Conservation (phyloP, 2,113 vertebrate species). For the Labeo catla region DNA sequence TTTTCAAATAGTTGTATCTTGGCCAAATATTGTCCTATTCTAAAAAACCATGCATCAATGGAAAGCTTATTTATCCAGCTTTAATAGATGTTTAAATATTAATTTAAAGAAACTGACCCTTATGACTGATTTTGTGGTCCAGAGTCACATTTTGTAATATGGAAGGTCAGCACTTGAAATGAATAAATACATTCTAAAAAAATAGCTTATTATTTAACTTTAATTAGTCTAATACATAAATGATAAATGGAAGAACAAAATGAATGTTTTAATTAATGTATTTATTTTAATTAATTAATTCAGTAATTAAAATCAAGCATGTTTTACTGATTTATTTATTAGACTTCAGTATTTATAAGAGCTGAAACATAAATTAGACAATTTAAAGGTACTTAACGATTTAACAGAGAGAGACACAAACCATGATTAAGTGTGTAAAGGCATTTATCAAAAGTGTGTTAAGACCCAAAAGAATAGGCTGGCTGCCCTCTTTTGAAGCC, state of each 20-base stretch:
- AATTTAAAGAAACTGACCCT: too few relatives aligned
- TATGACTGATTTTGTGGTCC: too few relatives aligned
- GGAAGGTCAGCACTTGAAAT: not conserved
- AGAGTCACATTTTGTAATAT: not conserved
- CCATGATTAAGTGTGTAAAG: slow-evolving; percentile 31
- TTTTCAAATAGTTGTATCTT: too few relatives aligned
- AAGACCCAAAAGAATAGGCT: slow-evolving; percentile 57
- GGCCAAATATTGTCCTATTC: too few relatives aligned
- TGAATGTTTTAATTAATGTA: not conserved
- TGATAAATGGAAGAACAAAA: not conserved
- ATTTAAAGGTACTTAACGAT: not conserved
- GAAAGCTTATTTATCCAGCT: too few relatives aligned
- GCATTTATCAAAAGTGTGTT: slow-evolving; percentile 54
- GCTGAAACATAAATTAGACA: not conserved
- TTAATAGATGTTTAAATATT: too few relatives aligned
- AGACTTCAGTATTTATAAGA: not conserved
- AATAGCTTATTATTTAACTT: not conserved
- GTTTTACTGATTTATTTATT: not conserved
- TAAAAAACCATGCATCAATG: too few relatives aligned
- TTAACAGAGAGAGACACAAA: not conserved
- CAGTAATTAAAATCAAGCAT: not conserved
- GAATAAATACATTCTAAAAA: too few relatives aligned
- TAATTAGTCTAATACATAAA: not conserved
- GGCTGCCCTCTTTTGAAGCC: slow-evolving; percentile 50
- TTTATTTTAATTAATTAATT: too few relatives aligned